phyloP scores from a whole-genome alignment of 2,888 invertebrate species.

The Halocaridina rubra region DNA sequence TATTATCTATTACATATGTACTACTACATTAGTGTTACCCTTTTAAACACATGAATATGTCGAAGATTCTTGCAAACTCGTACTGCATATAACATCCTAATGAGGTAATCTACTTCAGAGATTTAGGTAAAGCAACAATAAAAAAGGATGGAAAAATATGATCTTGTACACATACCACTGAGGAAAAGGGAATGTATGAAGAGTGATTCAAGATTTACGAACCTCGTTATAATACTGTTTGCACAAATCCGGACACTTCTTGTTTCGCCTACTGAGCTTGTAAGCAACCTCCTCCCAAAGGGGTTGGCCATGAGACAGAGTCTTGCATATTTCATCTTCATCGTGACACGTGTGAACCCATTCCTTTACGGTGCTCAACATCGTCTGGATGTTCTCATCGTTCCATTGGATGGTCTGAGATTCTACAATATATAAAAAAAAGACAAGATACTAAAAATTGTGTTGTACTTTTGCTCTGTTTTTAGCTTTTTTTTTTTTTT shows the following conservation, averaged over 20 bases:
- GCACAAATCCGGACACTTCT: slow-evolving; percentile 12
- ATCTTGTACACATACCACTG: too few relatives aligned
- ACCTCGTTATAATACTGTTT: not conserved
- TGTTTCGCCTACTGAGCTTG: slow-evolving; percentile 6
- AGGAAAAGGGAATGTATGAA: too few relatives aligned
- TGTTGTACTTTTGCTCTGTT: too few relatives aligned
- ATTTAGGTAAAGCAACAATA: too few relatives aligned
- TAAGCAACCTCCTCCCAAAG: slow-evolving; percentile 22
- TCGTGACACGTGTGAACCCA: slow-evolving; percentile 20
- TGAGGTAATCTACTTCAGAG: too few relatives aligned
- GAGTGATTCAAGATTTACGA: not conserved
- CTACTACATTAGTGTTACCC: too few relatives aligned
- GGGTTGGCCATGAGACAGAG: not conserved
- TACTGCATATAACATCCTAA: too few relatives aligned
- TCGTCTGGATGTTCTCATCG: not conserved
- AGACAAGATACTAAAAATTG: not conserved
- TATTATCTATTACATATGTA: too few relatives aligned
- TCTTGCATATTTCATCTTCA: not conserved
- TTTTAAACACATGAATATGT: too few relatives aligned
- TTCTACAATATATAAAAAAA: not conserved
- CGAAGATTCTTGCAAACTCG: too few relatives aligned
- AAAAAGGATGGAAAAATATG: too few relatives aligned
- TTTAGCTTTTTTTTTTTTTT: too few relatives aligned
- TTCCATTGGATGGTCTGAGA: slow-evolving; percentile 1
- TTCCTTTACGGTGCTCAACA: slow-evolving; percentile 14